Evolutionary conservation across 1,140 invertebrate species (phyloP), one percentile per base, ranked within the genome.

Genomic region (Neodiprion lecontei): DNA sequence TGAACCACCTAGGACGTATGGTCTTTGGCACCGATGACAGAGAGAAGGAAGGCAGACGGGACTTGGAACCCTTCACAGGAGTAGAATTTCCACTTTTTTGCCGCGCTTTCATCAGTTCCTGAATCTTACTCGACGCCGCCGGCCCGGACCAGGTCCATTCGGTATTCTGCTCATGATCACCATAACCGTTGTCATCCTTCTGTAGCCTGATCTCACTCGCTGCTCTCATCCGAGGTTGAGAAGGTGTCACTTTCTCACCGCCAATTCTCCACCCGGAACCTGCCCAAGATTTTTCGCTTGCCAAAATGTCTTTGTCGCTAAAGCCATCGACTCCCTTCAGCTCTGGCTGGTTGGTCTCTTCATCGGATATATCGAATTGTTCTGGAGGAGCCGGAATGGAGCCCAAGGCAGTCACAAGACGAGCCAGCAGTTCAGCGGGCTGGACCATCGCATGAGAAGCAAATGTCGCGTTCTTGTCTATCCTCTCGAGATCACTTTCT

Each of bases 391-490:
- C 87, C 21, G 91, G 89, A 61, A 92, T 91, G 10, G 90, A 92
- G 10, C 93, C 93, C 66, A 95, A 85, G 7, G 94, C 92, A 78
- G 93, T 94, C 0, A 95, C 93, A 28, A 95, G 90, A 83, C 93
- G 91, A 1, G 94, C 92, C 66, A 95, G 82, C 14, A 96, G 83
- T 78, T 94, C 93, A 0, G 91, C 92, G 1, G 94, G 94, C 79
- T 94, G 91, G 1, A 94, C 89, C 74, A 92, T 91, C 0, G 86
- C 87, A 21, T 87, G 85, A 7, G 83, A 81, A 0, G 90, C 91
- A 82, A 95, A 96, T 0, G 95, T 95, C 74, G 92, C 93, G 72
- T 92, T 92, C 79, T 93, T 93, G 79, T 96, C 94, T 74, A 95
- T 95, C 40, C 92, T 90, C 78, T 93, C 90, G 14, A 95, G 85